phyloP scores from a whole-genome alignment of 2,113 vertebrate genomes.

The Myanophis thanlyinensis region DNA sequence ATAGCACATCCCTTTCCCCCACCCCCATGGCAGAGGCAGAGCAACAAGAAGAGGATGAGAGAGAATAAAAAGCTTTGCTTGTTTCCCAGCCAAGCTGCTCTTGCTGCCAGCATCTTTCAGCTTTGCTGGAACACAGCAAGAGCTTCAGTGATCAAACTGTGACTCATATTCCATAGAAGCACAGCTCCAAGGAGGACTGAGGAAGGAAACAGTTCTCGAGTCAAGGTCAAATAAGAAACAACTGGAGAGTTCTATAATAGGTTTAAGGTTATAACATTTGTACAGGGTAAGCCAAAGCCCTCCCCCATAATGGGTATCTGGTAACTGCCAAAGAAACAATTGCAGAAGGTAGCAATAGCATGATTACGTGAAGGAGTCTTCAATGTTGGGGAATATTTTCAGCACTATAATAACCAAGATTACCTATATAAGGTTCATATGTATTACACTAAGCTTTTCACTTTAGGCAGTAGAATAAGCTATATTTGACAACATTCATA shows the following conservation, averaged over 20 bases:
- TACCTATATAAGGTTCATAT: neutral
- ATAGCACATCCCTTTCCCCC: neutral
- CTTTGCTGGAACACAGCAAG: neutral
- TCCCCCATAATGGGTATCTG: neutral
- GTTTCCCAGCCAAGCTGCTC: neutral
- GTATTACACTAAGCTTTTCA: neutral
- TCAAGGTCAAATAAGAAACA: neutral
- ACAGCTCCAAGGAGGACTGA: neutral
- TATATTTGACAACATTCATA: neutral
- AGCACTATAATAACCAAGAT: neutral
- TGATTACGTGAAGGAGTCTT: neutral
- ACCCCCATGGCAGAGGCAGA: neutral
- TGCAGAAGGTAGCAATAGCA: neutral
- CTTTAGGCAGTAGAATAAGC: neutral
- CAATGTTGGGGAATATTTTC: neutral
- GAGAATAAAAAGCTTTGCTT: rapidly evolving
- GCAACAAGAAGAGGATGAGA: neutral
- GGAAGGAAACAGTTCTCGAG: neutral
- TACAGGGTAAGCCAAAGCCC: neutral
- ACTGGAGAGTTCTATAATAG: neutral
- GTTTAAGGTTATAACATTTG: neutral
- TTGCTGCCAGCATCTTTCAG: neutral
- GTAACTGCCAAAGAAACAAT: neutral
- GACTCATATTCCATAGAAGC: neutral
- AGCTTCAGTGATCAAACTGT: neutral